Evolutionary conservation across 2,113 vertebrate genomes (phyloP).

Genomic region (Leiothrix lutea): DNA sequence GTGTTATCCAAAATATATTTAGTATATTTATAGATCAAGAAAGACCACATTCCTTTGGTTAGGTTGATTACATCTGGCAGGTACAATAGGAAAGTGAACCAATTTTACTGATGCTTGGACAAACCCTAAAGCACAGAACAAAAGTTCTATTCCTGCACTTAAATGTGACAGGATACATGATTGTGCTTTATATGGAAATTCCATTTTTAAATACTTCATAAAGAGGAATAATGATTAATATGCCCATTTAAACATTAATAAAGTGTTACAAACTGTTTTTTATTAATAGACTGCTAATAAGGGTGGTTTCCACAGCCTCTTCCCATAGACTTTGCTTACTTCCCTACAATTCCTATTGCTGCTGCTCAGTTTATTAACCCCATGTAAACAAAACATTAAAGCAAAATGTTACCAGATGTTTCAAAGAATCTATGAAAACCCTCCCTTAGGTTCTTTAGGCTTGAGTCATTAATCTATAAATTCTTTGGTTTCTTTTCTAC

Average conservation of each 20-base stretch:
- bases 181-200: background rate
- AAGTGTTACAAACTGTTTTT: background rate
- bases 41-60: background rate
- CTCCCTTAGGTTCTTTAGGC: slow-evolving; percentile 11
- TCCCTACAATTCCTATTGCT: background rate
- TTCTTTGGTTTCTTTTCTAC: slow-evolving; percentile 33
- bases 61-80: background rate
- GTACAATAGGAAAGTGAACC: background rate
- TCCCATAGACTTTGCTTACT: background rate
- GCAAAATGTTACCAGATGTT: slow-evolving; percentile 61
- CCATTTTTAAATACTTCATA: background rate
- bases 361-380: slow-evolving; percentile 42
- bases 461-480: slow-evolving; percentile 33
- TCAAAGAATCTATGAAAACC: slow-evolving; percentile 29
- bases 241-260: background rate
- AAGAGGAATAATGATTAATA: background rate
- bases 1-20: background rate
- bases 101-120: background rate
- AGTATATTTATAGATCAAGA: background rate
- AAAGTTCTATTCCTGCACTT: background rate
- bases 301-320: background rate
- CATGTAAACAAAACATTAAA: slow-evolving; percentile 50
- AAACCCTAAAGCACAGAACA: background rate
- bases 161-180: background rate
- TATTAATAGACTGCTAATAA: background rate